Conservation (phyloP, 2,888 invertebrate species). For the Thalpophila matura region DNA sequence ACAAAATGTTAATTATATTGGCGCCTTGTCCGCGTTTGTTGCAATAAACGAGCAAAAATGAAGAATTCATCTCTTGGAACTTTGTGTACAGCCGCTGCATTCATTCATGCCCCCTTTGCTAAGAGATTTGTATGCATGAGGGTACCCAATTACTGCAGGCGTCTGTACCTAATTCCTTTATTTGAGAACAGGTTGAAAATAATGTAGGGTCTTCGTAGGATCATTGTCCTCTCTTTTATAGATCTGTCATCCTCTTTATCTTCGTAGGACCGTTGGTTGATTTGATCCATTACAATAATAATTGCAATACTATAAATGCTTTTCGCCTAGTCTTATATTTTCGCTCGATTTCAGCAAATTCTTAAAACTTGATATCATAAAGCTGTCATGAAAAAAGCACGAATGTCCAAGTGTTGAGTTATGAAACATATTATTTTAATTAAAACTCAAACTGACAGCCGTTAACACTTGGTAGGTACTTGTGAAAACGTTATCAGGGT, state of each 20-base stretch:
- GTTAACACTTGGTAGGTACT: conserved; percentile 53
- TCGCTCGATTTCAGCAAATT: no score
- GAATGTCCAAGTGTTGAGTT: not conserved
- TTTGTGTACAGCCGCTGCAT: no score
- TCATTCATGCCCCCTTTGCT: no score
- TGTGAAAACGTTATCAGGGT: conserved; percentile 73
- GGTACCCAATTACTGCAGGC: no score
- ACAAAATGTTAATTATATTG: conserved; percentile 36
- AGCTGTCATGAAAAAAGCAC: not conserved
- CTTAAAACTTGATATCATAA: no score
- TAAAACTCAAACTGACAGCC: conserved; percentile 47
- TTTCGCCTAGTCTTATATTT: no score
- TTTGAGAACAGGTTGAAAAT: not conserved
- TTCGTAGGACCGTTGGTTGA: no score
- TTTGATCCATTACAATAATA: no score
- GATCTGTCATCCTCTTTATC: no score
- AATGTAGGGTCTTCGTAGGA: not conserved
- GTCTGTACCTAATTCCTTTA: not conserved
- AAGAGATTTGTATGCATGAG: no score
- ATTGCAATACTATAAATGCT: no score
- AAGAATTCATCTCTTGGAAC: not conserved
- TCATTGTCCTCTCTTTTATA: no score
- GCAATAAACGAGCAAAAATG: not conserved
- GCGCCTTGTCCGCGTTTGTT: conserved; percentile 33
- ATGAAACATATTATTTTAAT: conserved; percentile 41